Evolutionary conservation across 2,797 vertebrate species (phyloP), one percentile per base, ranked within the genome.

Genomic region (Emydoidea blandingii): DNA sequence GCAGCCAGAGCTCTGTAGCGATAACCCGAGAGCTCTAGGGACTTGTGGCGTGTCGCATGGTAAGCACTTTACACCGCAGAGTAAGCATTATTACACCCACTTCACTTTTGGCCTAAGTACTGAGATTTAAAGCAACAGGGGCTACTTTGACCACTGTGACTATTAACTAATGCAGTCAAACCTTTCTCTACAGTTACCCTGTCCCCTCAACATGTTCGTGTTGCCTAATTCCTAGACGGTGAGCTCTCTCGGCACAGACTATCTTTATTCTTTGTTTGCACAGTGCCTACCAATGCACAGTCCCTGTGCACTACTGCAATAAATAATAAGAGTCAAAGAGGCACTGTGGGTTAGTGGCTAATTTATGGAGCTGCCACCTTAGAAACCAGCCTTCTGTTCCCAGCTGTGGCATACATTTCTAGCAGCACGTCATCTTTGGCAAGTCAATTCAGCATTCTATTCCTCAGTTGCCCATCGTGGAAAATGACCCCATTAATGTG

Each of bases 341-440:
- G n/a, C 37, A 25, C 37, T 72, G n/a, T 41, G 68, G 8, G 50
- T 1, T 12, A 57, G 21, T 44, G 34, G 49, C 1, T 44, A 81
- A 1, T 25, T 27, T 83, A 94, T 93, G 81, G 41, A 18, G 47
- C 0, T 1, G 21, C 21, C 49, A 4, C 47, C 53, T 79, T 59
- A 79, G 19, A 88, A 90, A 23, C 0, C 29, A 0, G 8, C 0
- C 4, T 3, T 49, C 37, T 57, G 18, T 31, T 31, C 2, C 1
- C 12, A 78, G 7, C 0, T 65, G 50, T 83, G 53, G 1, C 1
- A 2, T 8, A 29, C 4, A 3, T 72, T 25, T 8, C 25, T 90
- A 65, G 85, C 84, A 83, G 4, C 27, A 91, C 12, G 7, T 25
- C 37, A 27, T 76, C 72, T 76, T 44, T 76, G 72, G 21, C 41